phyloP scores from a whole-genome alignment of 1,140 invertebrate genomes.

The Argopecten irradians region DNA sequence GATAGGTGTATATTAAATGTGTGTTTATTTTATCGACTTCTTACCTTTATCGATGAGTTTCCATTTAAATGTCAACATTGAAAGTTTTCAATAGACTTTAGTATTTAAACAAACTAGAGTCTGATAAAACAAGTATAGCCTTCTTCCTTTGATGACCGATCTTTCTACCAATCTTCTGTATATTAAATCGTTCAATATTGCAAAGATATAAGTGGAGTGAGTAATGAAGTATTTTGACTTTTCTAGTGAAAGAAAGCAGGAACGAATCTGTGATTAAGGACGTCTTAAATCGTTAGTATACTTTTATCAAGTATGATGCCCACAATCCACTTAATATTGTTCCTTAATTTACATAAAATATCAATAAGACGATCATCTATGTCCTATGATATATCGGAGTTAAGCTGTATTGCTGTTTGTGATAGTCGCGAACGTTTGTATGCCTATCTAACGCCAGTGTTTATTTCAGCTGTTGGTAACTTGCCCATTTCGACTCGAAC shows the following conservation, averaged over 20 bases:
- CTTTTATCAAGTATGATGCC: too few species aligned
- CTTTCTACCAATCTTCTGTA: neutral
- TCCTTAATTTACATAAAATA: too few species aligned
- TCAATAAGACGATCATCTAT: too few species aligned
- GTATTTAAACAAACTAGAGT: neutral
- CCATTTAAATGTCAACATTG: neutral
- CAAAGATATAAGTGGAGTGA: too few species aligned
- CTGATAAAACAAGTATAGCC: neutral
- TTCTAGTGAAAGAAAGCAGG: too few species aligned
- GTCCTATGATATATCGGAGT: too few species aligned
- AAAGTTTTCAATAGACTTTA: neutral
- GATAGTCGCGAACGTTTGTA: neutral
- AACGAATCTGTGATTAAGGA: too few species aligned
- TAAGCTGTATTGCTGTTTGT: neutral
- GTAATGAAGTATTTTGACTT: too few species aligned
- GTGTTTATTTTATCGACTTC: neutral
- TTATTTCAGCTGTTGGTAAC: neutral
- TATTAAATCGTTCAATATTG: too few species aligned
- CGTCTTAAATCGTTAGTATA: too few species aligned
- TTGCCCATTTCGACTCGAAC: neutral
- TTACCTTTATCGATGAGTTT: neutral
- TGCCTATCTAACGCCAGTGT: neutral
- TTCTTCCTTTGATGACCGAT: neutral
- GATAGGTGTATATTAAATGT: too few species aligned
- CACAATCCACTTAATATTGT: too few species aligned